Conservation (phyloP, 2,113 vertebrate genomes). For the Sapajus apella region DNA sequence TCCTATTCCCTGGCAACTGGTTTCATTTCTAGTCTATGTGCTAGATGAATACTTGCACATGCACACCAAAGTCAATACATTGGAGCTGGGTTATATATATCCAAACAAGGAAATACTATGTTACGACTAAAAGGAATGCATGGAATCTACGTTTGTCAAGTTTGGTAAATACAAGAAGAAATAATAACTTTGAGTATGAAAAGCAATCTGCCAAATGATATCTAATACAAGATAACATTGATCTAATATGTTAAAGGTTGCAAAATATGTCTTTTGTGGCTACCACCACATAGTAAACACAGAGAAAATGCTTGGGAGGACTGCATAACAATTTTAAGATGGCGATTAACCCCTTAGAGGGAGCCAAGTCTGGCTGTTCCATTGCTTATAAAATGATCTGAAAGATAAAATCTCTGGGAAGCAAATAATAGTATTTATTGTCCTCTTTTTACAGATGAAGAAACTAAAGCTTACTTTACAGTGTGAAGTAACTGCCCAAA, state of each 20-base stretch:
- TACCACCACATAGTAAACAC: background rate
- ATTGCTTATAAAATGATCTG: background rate
- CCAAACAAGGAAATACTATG: background rate
- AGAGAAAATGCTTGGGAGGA: background rate
- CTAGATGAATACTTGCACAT: background rate
- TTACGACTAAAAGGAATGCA: background rate
- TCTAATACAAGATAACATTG: background rate
- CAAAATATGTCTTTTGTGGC: background rate
- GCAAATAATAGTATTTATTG: background rate
- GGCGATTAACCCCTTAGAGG: background rate
- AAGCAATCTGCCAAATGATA: background rate
- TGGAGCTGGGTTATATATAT: background rate
- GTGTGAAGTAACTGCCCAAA: background rate
- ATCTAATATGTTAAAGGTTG: background rate
- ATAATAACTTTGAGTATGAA: background rate
- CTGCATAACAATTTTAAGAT: background rate
- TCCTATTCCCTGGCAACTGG: background rate
- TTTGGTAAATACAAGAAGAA: background rate
- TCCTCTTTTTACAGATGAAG: background rate
- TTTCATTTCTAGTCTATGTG: background rate
- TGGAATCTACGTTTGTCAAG: background rate
- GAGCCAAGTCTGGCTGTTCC: background rate
- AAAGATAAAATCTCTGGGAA: background rate
- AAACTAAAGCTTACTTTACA: background rate
- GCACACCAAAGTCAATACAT: background rate